Evolutionary conservation across 1,140 invertebrate genomes (phyloP), one percentile per base, ranked within the genome.

Genomic region (Danaus plexippus): DNA sequence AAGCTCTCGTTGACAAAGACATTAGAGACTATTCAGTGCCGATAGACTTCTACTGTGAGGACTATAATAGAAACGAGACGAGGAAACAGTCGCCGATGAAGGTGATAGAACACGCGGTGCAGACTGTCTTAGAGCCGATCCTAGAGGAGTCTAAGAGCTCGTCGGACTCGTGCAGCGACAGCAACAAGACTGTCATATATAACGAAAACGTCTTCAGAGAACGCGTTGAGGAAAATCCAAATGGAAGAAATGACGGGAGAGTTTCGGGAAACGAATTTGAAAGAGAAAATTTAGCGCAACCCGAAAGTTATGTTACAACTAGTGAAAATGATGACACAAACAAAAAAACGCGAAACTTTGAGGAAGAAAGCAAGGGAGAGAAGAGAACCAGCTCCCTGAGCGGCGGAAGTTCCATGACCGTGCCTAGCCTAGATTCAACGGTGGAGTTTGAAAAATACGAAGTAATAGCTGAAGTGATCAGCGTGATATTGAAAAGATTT

Each of bases 11-110:
- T 0, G 74, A 73, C 9, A 87, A 88, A 71, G 86, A 88, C 47
- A 87, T 88, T 41, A 75, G 86, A 50, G 80, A 87, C 59, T 88
- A 88, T 60, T 81, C 86, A 0, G 75, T 88, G 9, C 83, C 85
- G 1, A 82, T 87, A 13, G 67, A 84, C 43, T 71, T 75, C 22
- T 88, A 87, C 52, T 85, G 73, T 48, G 76, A 83, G 1, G 84
- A 85, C 52, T 87, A 75, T 54, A 48, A 46, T n/a, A 73, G 63
- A 32, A 75, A 64, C 48, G 66, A 69, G 2, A 52, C 15, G 3
- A 76, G 72, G 1, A 76, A 67, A 43, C 69, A 71, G 57, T 81
- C 77, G 0, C 76, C 79, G 1, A 52, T 66, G 10, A 83, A 82
- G 56, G 53, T 46, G 6, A 49, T 54, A 13, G 63, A 75, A 52